Evolutionary conservation across 2,888 invertebrate species (phyloP), one percentile per base, ranked within the genome.

Genomic region (Zaprionus bogoriensis): DNA sequence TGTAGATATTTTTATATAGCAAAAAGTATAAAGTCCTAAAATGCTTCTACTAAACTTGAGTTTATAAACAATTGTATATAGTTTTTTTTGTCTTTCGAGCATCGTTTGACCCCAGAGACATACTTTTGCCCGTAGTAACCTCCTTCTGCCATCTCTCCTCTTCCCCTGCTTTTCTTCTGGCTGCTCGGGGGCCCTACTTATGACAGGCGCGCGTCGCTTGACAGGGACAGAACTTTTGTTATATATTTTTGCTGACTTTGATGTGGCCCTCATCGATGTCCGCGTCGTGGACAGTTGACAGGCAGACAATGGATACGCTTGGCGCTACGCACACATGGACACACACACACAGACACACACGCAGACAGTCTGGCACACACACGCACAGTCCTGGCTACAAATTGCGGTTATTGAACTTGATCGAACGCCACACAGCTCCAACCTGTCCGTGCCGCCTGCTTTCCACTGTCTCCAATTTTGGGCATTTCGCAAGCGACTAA

Each of bases 261-360:
- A 81, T 81, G 87, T 77, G 84, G 77, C 78, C 80, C 87, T 86
- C 84, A 86, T 86, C 80, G 80, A 74, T 83, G 77, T 78, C 78
- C 74, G 47, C 59, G 36, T 28, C 53, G 55, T 48, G 77, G 79
- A 81, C 80, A 86, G 81, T 81, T 81, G 80, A 81, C 80, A 74
- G 81, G 87, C 84, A 81, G 60, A 81, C 80, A 81, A 81, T 81
- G 80, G 87, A 44, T 57, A 36, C 65, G 57, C 73, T 82, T 87
- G 80, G 80, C 80, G 80, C 80, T 80, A 83, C 76, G 52, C 62
- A 70, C 57, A 60, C 45, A 74, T 50, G 44, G 28, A 42, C 36
- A 38, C 30, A 47, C 4, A 19, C 36, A 19, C 28, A 42, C 39
- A 28, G 20, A 44, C 14, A 19, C 25, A 25, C 10, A 32, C 10